A percentile compares a stretch with the other conserved stretches of the same genome.
Evolutionary conservation across 2,888 invertebrate genomes (phyloP).

Genomic region (Agrotis ipsilon): DNA sequence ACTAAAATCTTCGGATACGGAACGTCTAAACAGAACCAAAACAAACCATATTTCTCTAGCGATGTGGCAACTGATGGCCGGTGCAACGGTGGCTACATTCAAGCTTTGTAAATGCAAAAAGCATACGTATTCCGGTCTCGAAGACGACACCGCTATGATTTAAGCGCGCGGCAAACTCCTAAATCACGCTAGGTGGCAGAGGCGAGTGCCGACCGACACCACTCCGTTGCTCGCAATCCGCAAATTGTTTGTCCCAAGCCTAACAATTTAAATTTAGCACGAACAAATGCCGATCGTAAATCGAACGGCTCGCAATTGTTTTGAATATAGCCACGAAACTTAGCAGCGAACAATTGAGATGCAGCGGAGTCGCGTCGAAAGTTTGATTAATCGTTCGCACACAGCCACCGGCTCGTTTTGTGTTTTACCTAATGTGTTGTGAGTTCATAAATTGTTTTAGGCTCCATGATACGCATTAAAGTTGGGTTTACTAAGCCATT

Average conservation of each 20-base stretch:
- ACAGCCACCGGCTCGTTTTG: constrained; percentile 71
- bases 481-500: constrained; percentile 21
- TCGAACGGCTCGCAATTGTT: constrained; percentile 87
- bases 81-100: constrained; percentile 75
- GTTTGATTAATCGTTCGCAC: constrained; percentile 81
- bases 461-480: constrained; percentile 55
- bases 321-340: constrained; percentile 85
- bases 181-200: constrained; percentile 87
- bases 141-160: constrained; percentile 86
- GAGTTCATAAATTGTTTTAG: constrained; percentile 75
- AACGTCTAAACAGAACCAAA: constrained; percentile 76
- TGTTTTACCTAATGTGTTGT: constrained; percentile 69
- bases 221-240: constrained; percentile 86
- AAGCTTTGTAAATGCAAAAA: constrained; percentile 79
- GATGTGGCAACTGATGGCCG: constrained; percentile 75
- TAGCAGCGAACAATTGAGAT: constrained; percentile 79
- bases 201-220: constrained; percentile 82
- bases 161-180: constrained; percentile 83
- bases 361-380: constrained; percentile 76
- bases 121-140: constrained; percentile 80
- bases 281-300: constrained; percentile 88
- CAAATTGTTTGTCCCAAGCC: constrained; percentile 89
- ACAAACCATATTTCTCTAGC: constrained; percentile 79
- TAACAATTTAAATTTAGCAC: constrained; percentile 90
- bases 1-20: constrained; percentile 65